Conservation (phyloP, 2,113 vertebrate species). For the Thermophis baileyi region DNA sequence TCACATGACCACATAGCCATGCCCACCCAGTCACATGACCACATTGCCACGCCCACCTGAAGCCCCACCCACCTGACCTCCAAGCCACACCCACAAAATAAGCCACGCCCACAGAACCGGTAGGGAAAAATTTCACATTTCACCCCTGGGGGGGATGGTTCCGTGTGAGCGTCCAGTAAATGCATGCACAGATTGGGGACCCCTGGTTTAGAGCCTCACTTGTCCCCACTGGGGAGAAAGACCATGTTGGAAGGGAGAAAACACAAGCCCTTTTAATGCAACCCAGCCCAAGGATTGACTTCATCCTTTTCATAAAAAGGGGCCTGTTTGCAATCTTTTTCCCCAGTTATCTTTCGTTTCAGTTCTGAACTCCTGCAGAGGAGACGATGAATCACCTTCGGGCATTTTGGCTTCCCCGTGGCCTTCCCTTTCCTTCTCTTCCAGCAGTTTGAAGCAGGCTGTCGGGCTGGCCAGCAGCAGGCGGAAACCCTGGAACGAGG, state of each 20-base stretch:
- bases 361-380: background rate
- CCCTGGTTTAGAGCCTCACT: too few species aligned
- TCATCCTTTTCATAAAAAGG: background rate
- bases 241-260: background rate
- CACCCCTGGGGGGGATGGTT: too few species aligned
- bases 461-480: slow-evolving; percentile 88
- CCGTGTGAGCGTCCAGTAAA: too few species aligned
- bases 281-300: background rate
- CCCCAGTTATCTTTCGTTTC: background rate
- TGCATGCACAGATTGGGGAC: too few species aligned
- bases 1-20: too few species aligned
- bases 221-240: background rate
- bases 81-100: too few species aligned
- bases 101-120: too few species aligned
- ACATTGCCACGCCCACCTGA: too few species aligned
- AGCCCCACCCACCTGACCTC: too few species aligned
- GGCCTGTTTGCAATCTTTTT: too few species aligned
- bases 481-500: slow-evolving; percentile 77
- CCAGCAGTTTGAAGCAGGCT: slow-evolving; percentile 77
- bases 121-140: too few species aligned
- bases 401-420: slow-evolving; percentile 75
- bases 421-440: slow-evolving; percentile 69
- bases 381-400: slow-evolving; percentile 58
- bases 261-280: background rate
- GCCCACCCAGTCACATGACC: too few species aligned